Base-by-base conservation (phyloP, 2,888 invertebrate genomes). In the Temnothorax unifasciatus region DNA sequence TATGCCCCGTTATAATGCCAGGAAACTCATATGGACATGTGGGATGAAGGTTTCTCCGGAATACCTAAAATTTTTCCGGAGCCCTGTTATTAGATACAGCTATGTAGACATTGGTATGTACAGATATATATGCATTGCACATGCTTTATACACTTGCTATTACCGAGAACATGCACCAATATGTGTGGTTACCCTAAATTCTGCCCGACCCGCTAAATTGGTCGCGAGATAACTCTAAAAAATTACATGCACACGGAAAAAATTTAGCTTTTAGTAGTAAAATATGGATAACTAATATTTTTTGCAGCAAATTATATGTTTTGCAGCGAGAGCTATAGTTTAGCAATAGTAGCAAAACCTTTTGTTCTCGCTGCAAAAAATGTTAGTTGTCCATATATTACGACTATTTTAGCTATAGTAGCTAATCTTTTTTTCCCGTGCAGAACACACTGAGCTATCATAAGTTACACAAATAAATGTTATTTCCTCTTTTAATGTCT, bases 21-120 rank as follows among this genome's bases (percentile, higher is more conserved):
- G 77, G 54, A 44, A 57, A 29, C 44, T n/a, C 9, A n/a, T 41
- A 66, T 13, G 9, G 15, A 68, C 54, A 5, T 41, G n/a, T 59
- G 29, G 57, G 2, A n/a, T 54, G 15, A 25, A 41, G 44, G 54
- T 68, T 64, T 66, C 52, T n/a, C 18, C 29, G 9, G n/a, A 6
- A 57, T 77, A 77, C 11, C 8, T 57, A 21, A 77, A 77, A 77
- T 44, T 77, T 77, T 77, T 77, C 11, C 44, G 29, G 13, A 1
- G 1, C 8, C 18, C 47, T 69, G 54, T 77, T 77, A 77, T 77
- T 77, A 44, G 15, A 41, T 11, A 34, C 34, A 44, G 38, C 29
- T 41, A 21, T 57, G 54, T 77, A 69, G n/a, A 21, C 57, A 57
- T 34, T 44, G 21, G 57, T 34, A 69, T 57, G 29, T 54, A 68